phyloP scores from a whole-genome alignment of 2,797 vertebrate genomes.

The Rhinella marina region DNA sequence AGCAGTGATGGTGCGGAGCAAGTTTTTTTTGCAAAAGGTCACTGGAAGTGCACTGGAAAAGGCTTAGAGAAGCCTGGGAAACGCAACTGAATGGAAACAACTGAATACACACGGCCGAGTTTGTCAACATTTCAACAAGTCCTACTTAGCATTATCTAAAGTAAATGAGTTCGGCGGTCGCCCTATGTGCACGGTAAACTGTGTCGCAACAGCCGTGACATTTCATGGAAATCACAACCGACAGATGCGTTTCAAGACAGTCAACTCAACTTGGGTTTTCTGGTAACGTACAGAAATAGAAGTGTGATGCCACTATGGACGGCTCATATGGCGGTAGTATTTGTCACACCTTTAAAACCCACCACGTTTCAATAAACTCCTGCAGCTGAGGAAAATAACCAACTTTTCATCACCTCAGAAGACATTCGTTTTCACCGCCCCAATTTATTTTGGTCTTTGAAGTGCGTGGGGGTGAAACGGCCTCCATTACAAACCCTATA shows the following conservation, averaged over 20 bases:
- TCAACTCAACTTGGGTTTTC: not conserved
- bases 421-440: not conserved
- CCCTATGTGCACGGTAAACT: not conserved
- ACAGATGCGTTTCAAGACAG: not conserved
- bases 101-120: not conserved
- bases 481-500: not conserved
- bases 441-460: not conserved
- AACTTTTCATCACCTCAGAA: not conserved
- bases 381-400: no score
- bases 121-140: conserved; percentile 34
- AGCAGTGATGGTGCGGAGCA: not conserved
- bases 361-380: no score
- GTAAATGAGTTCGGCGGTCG: not conserved
- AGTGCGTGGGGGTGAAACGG: no score
- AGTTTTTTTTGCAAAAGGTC: conserved; percentile 28
- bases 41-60: conserved; percentile 22
- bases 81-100: conserved; percentile 14
- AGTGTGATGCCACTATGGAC: no score
- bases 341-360: no score
- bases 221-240: not conserved
- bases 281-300: no score
- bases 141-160: not conserved
- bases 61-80: conserved; percentile 5
- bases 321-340: no score
- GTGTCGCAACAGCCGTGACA: not conserved